A percentile compares a stretch with the other conserved stretches of the same genome.
These are phyloP conservation scores for Heliconius aoede DNA, from an alignment of 2,888 invertebrate species.

Conservation along the genomic window DNA sequence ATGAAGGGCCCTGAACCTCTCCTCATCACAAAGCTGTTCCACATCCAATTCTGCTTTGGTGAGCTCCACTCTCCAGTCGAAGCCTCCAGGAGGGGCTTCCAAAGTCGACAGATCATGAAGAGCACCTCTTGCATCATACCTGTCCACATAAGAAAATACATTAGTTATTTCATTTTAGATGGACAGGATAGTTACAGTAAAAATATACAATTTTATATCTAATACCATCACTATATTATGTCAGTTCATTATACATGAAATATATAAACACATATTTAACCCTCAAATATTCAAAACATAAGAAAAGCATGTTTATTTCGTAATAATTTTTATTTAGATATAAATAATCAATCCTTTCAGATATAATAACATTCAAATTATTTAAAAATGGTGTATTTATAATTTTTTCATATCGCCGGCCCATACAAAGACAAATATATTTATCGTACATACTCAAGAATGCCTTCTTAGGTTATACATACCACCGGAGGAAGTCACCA, in stretches of 20 bases:
- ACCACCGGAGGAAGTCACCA: conserved; percentile 78
- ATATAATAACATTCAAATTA: neutral
- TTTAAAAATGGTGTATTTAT: neutral
- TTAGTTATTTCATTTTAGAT: neutral
- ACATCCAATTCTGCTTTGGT: conserved; percentile 90
- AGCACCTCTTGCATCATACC: conserved; percentile 97
- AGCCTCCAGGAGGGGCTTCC: conserved; percentile 91
- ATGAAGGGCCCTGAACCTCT: conserved; percentile 94
- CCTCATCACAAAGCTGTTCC: conserved; percentile 97
- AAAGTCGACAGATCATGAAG: conserved; percentile 91
- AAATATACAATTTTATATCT: conserved; percentile 16
- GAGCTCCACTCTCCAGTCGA: conserved; percentile 84
- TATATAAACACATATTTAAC: neutral
- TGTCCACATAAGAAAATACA: conserved; percentile 69
- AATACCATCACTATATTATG: neutral
- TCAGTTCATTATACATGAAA: neutral
- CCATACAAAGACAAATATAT: conserved; percentile 38
- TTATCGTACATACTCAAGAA: conserved; percentile 54
- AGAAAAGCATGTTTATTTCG: neutral
- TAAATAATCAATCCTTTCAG: neutral
- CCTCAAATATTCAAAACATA: neutral
- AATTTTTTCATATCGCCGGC: conserved; percentile 18
- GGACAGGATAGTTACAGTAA: neutral
- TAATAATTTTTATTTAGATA: neutral
- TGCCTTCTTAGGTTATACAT: conserved; percentile 79